Percentiles rank a stretch among this genome's conserved stretches.
These are phyloP conservation scores for Panulirus ornatus DNA, from an alignment of 1,140 invertebrate genomes.

Conservation along the genomic window DNA sequence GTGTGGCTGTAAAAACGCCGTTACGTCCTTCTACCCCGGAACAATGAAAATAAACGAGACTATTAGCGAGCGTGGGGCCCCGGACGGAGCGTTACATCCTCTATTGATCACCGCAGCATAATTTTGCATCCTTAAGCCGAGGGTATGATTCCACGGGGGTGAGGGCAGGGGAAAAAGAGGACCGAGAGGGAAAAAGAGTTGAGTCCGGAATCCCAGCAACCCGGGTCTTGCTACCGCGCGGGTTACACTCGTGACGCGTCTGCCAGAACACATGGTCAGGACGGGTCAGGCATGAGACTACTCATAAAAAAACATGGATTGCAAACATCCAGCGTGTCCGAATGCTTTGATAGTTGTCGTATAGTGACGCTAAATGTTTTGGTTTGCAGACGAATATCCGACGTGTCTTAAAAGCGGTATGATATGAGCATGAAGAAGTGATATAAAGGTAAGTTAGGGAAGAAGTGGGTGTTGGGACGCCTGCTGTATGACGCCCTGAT, in stretches of 20 bases:
- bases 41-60: conserved; percentile 75
- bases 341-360: no score
- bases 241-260: conserved; percentile 48
- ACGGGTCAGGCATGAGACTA: background rate
- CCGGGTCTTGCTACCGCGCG: conserved; percentile 45
- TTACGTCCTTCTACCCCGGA: conserved; percentile 68
- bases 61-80: conserved; percentile 74
- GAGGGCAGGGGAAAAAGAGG: conserved; percentile 62
- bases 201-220: conserved; percentile 27
- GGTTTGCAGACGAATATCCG: no score
- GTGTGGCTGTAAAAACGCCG: conserved; percentile 47
- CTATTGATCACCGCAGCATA: conserved; percentile 75
- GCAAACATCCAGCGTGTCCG: no score
- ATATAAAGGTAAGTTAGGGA: no score
- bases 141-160: conserved; percentile 75
- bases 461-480: no score
- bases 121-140: conserved; percentile 75
- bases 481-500: no score
- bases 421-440: no score
- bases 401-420: no score
- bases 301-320: background rate
- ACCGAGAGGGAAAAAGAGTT: conserved; percentile 55
- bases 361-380: no score
- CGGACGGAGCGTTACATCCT: conserved; percentile 70
- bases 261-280: background rate